A percentile compares a stretch with the other conserved stretches of the same genome.
These are phyloP conservation scores for Alethe diademata DNA, from an alignment of 2,113 vertebrate genomes.

Conservation along the genomic window DNA sequence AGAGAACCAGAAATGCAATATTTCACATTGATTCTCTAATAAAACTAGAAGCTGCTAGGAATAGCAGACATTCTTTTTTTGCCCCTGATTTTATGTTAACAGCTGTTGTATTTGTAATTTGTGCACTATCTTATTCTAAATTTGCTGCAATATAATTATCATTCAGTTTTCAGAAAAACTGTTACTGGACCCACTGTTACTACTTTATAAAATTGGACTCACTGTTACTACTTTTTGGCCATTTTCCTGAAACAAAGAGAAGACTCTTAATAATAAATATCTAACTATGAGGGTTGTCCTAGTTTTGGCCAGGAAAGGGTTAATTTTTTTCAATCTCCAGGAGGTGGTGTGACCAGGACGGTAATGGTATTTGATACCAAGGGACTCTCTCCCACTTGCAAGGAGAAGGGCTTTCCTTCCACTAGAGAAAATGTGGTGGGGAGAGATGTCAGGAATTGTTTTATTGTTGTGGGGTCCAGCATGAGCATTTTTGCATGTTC, in stretches of 20 bases:
- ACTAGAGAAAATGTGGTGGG: neutral
- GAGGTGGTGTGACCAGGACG: neutral
- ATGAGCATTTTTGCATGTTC: neutral
- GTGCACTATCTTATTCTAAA: neutral
- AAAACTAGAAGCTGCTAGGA: neutral
- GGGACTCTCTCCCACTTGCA: fast-evolving
- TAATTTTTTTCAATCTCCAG: neutral
- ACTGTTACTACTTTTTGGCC: neutral
- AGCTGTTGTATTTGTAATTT: neutral
- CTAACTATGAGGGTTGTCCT: neutral
- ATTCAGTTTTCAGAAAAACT: neutral
- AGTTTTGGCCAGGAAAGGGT: neutral
- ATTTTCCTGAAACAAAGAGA: neutral
- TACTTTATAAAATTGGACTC: neutral
- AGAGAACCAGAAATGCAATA: neutral
- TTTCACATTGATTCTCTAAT: neutral
- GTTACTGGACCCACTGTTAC: neutral
- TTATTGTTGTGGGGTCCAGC: neutral
- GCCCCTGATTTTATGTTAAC: neutral
- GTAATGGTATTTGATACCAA: neutral
- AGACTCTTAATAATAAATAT: neutral
- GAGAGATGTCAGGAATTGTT: neutral
- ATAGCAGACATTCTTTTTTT: neutral
- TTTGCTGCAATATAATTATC: neutral
- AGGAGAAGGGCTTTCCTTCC: neutral